These are phyloP conservation scores for Takifugu rubripes DNA, from an alignment of 2,797 vertebrate genomes.

Conservation along the genomic window DNA sequence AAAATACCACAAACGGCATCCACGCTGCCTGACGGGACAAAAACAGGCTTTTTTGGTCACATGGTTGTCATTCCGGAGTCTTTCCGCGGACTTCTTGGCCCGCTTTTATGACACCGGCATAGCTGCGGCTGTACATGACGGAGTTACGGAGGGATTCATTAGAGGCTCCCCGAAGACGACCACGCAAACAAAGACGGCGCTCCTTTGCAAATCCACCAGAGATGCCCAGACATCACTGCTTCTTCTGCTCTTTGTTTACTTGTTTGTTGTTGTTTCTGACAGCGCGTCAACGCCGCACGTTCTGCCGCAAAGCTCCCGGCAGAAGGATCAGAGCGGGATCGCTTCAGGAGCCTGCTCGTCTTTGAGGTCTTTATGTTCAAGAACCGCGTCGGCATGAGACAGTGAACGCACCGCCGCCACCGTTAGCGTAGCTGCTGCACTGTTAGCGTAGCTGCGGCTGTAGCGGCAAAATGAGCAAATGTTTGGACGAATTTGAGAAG, in stretches of 20 bases:
- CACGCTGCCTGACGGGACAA: no score
- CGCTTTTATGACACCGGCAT: slow-evolving; percentile 27
- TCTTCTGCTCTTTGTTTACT: slow-evolving; percentile 24
- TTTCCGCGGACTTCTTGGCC: no score
- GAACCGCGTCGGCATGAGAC: slow-evolving; percentile 3
- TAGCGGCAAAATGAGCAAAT: no score
- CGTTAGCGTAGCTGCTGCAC: no score
- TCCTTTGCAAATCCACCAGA: slow-evolving; percentile 26
- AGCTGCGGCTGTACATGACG: slow-evolving; percentile 24
- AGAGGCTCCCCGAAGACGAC: slow-evolving; percentile 39
- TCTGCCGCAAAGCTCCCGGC: slow-evolving; percentile 19
- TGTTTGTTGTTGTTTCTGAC: slow-evolving; percentile 19
- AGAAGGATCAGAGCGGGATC: slow-evolving; percentile 30
- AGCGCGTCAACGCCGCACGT: slow-evolving; percentile 28
- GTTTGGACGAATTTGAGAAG: no score
- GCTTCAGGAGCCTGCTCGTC: slow-evolving; percentile 12
- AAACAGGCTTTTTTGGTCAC: no score
- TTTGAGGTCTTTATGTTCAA: slow-evolving; percentile 7
- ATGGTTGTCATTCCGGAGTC: no score
- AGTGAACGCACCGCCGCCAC: not conserved
- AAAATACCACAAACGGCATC: no score
- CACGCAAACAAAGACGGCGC: slow-evolving; percentile 10
- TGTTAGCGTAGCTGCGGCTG: not conserved
- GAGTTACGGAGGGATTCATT: slow-evolving; percentile 53
- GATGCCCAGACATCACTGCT: slow-evolving; percentile 27